A percentile compares a stretch with the other conserved stretches of the same genome.
Conservation (phyloP, 2,113 vertebrate genomes). For the Entosphenus tridentatus region DNA sequence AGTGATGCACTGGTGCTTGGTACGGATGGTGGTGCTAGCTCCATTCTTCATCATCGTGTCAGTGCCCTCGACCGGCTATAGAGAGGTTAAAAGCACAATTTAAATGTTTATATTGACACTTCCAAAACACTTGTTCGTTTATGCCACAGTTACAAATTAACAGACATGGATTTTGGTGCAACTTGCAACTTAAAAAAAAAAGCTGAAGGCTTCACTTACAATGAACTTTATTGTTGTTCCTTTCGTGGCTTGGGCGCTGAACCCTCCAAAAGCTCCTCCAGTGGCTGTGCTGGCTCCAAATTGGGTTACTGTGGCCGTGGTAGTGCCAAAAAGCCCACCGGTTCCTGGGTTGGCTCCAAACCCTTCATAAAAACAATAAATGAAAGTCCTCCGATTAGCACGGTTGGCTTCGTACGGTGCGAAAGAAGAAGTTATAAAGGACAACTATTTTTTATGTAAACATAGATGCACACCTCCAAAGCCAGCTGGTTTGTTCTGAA, state of each 20-base stretch:
- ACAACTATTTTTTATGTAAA: not conserved
- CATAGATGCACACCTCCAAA: slow-evolving; percentile 36
- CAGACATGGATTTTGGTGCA: not conserved
- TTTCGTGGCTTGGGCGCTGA: slow-evolving; percentile 41
- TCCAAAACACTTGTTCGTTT: fast-evolving
- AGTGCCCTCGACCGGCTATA: slow-evolving; percentile 55
- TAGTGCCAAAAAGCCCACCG: not conserved
- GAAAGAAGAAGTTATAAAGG: not conserved
- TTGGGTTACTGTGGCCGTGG: slow-evolving; percentile 19
- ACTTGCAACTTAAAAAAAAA: not conserved
- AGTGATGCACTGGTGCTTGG: slow-evolving; percentile 93
- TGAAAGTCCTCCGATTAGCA: not conserved
- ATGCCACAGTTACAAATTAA: not conserved
- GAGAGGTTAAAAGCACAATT: not conserved
- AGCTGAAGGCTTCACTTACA: slow-evolving; percentile 22
- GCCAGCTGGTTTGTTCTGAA: slow-evolving; percentile 46
- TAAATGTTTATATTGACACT: fast-evolving
- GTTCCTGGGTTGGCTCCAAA: not conserved
- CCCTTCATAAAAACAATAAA: not conserved
- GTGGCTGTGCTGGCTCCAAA: slow-evolving; percentile 74
- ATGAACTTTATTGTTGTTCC: slow-evolving; percentile 87
- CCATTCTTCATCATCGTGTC: slow-evolving; percentile 92
- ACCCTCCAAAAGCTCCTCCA: slow-evolving; percentile 69
- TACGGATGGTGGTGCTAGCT: slow-evolving; percentile 84
- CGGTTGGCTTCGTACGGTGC: not conserved